These are phyloP conservation scores for Ectropis grisescens DNA, from an alignment of 1,140 invertebrate genomes.

Conservation along the genomic window DNA sequence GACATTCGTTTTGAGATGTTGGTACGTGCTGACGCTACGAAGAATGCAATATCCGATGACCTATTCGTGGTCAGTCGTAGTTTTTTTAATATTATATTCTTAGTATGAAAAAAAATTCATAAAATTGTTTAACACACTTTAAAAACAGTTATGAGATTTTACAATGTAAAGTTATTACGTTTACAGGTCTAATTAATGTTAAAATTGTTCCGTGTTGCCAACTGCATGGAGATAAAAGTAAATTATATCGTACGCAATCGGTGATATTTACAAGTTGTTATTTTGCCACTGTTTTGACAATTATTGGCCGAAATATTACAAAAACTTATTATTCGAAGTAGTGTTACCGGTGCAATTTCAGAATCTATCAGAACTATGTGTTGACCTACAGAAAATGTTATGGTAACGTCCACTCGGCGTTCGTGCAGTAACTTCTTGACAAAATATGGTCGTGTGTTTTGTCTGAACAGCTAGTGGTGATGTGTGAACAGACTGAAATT, in stretches of 20 bases:
- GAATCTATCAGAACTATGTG: constrained; percentile 3
- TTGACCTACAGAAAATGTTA: constrained; percentile 27
- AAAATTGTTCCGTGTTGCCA: constrained; percentile 53
- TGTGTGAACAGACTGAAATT: constrained; percentile 71
- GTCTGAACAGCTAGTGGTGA: constrained; percentile 54
- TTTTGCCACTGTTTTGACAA: constrained; percentile 62
- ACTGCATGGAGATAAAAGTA: constrained; percentile 12
- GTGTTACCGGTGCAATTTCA: too few species aligned
- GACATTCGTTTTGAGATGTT: constrained; percentile 29
- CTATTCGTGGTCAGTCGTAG: too few species aligned
- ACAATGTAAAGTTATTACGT: too few species aligned
- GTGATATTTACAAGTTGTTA: constrained; percentile 67
- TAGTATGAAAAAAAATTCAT: too few species aligned
- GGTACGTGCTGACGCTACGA: constrained; percentile 58
- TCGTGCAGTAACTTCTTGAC: constrained; percentile 48
- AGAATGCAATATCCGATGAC: constrained; percentile 30
- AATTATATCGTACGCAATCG: constrained; percentile 66
- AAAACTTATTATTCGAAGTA: background rate
- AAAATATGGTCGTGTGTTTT: constrained; percentile 65
- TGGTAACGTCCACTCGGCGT: constrained; percentile 45
- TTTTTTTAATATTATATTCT: too few species aligned
- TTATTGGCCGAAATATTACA: constrained; percentile 24
- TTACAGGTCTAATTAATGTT: too few species aligned
- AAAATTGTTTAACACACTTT: too few species aligned
- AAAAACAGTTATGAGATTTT: too few species aligned